Evolutionary conservation across 2,113 vertebrate species (phyloP).

Genomic region (Colaptes auratus): DNA sequence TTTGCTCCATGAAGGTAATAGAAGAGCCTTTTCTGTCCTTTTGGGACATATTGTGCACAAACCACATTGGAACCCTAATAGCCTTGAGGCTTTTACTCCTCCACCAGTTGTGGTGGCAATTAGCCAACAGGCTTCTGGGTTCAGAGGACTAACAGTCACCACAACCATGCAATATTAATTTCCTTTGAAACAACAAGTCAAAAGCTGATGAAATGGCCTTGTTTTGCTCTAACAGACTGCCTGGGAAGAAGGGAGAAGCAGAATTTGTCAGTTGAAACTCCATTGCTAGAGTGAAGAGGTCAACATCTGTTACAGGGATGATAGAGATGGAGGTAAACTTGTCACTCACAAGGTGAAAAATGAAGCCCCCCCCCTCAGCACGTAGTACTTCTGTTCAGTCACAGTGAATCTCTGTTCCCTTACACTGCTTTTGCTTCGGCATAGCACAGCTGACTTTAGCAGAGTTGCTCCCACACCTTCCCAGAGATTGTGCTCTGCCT

Average conservation of each 20-base stretch:
- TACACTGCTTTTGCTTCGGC: neutral
- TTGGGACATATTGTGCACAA: neutral
- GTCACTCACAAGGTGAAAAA: conserved; percentile 36
- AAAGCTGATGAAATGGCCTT: conserved; percentile 22
- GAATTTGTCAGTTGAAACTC: conserved; percentile 35
- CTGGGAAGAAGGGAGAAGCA: neutral
- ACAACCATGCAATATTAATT: neutral
- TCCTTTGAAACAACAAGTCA: conserved; percentile 10
- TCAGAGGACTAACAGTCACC: conserved; percentile 20
- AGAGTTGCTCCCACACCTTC: neutral
- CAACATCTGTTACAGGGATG: conserved; percentile 43
- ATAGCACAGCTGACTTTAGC: neutral
- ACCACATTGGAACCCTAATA: neutral
- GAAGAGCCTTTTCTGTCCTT: conserved; percentile 18
- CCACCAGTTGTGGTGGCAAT: neutral
- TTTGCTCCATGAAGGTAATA: conserved; percentile 4
- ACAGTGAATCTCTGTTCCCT: neutral
- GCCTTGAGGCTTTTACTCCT: conserved; percentile 26
- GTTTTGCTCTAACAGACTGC: neutral
- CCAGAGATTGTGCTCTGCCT: neutral
- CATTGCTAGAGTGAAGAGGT: conserved; percentile 31
- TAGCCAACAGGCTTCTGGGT: conserved; percentile 26
- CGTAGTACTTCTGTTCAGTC: neutral
- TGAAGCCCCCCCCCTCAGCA: neutral
- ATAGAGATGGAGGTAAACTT: conserved; percentile 41